Evolutionary conservation across 2,797 vertebrate species (phyloP).

Genomic region (Chelon labrosus): DNA sequence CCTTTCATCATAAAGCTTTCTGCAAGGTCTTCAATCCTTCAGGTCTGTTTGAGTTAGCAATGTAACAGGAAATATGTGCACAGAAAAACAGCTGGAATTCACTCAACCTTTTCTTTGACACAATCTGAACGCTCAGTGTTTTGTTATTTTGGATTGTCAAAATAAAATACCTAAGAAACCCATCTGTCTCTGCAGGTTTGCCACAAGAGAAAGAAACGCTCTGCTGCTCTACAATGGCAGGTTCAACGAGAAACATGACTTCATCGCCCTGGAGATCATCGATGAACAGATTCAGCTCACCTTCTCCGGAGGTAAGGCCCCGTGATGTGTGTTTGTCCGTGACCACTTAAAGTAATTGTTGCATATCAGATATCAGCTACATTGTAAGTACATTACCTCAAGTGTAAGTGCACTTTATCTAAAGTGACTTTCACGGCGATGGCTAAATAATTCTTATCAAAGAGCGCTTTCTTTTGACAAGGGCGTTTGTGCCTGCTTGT

Average conservation of each 20-base stretch:
- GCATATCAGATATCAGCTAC: slow-evolving; percentile 25
- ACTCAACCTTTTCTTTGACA: neutral
- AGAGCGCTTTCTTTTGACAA: slow-evolving; percentile 9
- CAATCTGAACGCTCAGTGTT: neutral
- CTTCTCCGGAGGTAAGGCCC: slow-evolving; percentile 90
- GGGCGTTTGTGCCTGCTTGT: neutral
- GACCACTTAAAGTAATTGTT: neutral
- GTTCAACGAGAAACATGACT: slow-evolving; percentile 98
- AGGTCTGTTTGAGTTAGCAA: slow-evolving; percentile 54
- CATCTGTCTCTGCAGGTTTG: slow-evolving; percentile 86
- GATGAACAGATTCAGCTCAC: slow-evolving; percentile 96
- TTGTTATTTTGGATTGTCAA: neutral
- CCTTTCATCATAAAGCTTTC: slow-evolving; percentile 47
- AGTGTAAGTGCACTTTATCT: slow-evolving; percentile 39
- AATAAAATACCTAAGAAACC: neutral
- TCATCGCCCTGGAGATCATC: slow-evolving; percentile 96
- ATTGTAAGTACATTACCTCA: slow-evolving; percentile 23
- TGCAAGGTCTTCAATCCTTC: slow-evolving; percentile 15
- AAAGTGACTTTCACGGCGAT: slow-evolving; percentile 45
- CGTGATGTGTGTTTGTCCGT: slow-evolving; percentile 1
- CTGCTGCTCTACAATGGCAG: slow-evolving; percentile 97
- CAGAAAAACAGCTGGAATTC: slow-evolving; percentile 18
- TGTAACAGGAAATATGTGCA: slow-evolving; percentile 45
- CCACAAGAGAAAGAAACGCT: slow-evolving; percentile 91
- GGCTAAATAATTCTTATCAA: slow-evolving; percentile 36